phyloP scores from a whole-genome alignment of 2,797 vertebrate genomes.

The Catamblyrhynchus diadema region DNA sequence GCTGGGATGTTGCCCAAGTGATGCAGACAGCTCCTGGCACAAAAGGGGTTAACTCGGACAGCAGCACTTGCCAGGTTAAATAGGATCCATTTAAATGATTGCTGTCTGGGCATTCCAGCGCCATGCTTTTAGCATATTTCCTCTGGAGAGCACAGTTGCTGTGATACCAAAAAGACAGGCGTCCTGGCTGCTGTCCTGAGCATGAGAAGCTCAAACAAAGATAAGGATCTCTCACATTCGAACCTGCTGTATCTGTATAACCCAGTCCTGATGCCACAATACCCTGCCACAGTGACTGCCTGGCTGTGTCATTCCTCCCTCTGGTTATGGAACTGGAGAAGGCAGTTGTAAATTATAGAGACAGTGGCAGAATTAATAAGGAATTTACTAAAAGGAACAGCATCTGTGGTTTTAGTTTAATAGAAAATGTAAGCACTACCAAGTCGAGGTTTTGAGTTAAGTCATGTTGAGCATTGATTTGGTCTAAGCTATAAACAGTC shows the following conservation, averaged over 20 bases:
- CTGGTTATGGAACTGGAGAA: background rate
- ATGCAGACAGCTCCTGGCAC: background rate
- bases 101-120: background rate
- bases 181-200: background rate
- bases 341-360: accelerated
- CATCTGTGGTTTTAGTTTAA: background rate
- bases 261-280: accelerated
- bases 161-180: background rate
- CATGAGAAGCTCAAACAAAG: background rate
- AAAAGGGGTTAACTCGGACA: background rate
- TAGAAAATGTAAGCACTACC: background rate
- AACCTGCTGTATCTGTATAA: background rate
- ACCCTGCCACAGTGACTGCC: background rate
- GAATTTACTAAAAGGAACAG: background rate
- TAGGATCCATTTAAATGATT: background rate
- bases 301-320: background rate
- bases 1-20: accelerated
- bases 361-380: background rate
- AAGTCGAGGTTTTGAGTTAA: background rate
- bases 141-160: constrained; percentile 10
- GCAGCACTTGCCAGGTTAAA: background rate
- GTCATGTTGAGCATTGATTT: accelerated
- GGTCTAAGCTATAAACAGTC: background rate
- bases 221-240: background rate
- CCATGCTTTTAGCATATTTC: background rate